phyloP scores from a whole-genome alignment of 1,140 invertebrate species.

The Xylocopa sonorina region DNA sequence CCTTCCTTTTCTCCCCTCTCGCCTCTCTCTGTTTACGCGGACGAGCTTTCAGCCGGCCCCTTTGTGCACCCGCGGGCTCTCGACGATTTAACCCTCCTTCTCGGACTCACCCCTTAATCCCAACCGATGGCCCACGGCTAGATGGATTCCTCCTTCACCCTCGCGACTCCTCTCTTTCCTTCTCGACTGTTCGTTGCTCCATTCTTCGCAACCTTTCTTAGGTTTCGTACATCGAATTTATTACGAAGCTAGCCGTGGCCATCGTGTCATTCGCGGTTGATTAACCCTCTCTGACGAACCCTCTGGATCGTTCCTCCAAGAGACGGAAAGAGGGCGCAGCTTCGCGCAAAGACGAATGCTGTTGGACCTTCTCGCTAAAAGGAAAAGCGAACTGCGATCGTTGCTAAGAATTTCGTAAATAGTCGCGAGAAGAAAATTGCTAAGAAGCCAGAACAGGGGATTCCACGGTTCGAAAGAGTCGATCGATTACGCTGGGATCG shows the following conservation, averaged over 20 bases:
- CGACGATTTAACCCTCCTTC: constrained; percentile 38
- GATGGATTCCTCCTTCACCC: not conserved
- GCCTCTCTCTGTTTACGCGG: constrained; percentile 5
- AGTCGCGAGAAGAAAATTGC: not conserved
- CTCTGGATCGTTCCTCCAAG: no score
- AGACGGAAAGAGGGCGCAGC: no score
- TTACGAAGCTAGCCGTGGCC: no score
- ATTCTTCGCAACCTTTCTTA: not conserved
- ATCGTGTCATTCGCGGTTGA: no score
- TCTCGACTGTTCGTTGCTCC: not conserved
- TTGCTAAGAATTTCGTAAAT: no score
- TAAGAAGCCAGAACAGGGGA: not conserved
- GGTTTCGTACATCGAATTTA: not conserved
- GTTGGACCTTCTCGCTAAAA: no score
- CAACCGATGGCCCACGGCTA: not conserved
- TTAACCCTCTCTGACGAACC: no score
- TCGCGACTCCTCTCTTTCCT: not conserved
- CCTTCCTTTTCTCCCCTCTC: not conserved
- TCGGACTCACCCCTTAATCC: constrained; percentile 32
- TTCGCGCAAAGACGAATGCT: no score
- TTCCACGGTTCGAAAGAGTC: not conserved
- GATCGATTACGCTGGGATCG: not conserved
- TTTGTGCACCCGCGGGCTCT: constrained; percentile 19
- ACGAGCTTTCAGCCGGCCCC: not conserved
- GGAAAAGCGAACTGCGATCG: no score